A percentile compares a stretch with the other conserved stretches of the same genome.
phyloP scores from a whole-genome alignment of 2,797 vertebrate species.

The Amblyraja radiata region DNA sequence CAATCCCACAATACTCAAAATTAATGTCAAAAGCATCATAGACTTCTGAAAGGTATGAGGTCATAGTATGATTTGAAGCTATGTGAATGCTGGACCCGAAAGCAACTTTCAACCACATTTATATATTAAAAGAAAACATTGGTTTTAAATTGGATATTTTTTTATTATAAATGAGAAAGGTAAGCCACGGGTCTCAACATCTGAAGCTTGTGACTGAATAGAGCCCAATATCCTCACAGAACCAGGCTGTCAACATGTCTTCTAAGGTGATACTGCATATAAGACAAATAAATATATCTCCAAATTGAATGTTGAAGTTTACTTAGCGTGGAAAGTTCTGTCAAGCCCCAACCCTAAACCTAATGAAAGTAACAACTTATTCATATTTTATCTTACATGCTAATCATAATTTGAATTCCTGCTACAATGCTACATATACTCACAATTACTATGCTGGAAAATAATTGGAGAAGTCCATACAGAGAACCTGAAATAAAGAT shows the following conservation, averaged over 20 bases:
- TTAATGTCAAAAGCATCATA: slow-evolving; percentile 4
- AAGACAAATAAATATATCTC: neutral
- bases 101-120: slow-evolving; percentile 29
- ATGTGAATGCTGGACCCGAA: neutral
- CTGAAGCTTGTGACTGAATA: neutral
- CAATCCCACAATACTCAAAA: neutral
- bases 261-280: neutral
- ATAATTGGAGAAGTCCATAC: slow-evolving; percentile 85
- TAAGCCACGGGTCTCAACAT: no score
- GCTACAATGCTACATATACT: slow-evolving; percentile 55
- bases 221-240: neutral
- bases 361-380: slow-evolving; percentile 46
- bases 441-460: slow-evolving; percentile 91
- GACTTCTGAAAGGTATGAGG: slow-evolving; percentile 13
- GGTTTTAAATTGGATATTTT: neutral
- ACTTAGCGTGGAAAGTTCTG: neutral
- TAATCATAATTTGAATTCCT: slow-evolving; percentile 52
- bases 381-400: slow-evolving; percentile 55
- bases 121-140: slow-evolving; percentile 20
- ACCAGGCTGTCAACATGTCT: neutral
- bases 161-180: no score
- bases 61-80: neutral
- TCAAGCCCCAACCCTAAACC: no score
- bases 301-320: neutral
- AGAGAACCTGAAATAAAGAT: slow-evolving; percentile 70